Evolutionary conservation across 2,797 vertebrate species (phyloP).

Genomic region (Rhinatrema bivittatum): DNA sequence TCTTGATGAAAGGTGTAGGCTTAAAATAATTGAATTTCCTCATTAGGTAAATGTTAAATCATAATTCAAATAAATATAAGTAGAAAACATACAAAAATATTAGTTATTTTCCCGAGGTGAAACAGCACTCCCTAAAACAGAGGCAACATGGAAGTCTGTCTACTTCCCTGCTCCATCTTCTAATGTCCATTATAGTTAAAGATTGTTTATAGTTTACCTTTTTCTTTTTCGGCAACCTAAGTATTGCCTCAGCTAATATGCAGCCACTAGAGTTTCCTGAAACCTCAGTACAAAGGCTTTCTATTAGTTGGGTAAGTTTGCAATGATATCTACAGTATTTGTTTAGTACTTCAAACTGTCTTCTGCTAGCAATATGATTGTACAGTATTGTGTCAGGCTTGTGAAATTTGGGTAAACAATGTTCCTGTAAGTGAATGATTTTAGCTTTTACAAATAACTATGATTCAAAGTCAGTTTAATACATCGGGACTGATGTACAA

Average conservation of each 20-base stretch:
- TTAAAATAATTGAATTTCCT: no score
- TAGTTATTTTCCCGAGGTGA: no score
- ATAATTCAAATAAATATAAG: no score
- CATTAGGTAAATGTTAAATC: no score
- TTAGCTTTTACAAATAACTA: conserved; percentile 71
- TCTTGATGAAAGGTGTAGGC: no score
- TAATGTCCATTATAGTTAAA: conserved; percentile 27
- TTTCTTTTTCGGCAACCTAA: conserved; percentile 47
- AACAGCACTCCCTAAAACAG: neutral
- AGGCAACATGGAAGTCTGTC: neutral
- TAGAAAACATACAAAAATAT: no score
- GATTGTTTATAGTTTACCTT: conserved; percentile 38
- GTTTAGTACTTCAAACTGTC: conserved; percentile 82
- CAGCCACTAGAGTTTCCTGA: conserved; percentile 58
- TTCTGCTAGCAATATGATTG: conserved; percentile 85
- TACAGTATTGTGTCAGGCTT: conserved; percentile 81
- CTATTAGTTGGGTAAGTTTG: conserved; percentile 73
- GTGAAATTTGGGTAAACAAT: conserved; percentile 70
- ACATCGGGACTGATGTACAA: conserved; percentile 42
- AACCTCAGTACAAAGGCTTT: conserved; percentile 40
- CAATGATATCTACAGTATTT: conserved; percentile 67
- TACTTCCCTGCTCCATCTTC: conserved; percentile 17
- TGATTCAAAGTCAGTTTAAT: conserved; percentile 47
- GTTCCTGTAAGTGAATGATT: conserved; percentile 78
- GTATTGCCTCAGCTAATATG: conserved; percentile 53